Base-by-base conservation (phyloP, 2,113 vertebrate genomes). In the Barnardius zonarius region DNA sequence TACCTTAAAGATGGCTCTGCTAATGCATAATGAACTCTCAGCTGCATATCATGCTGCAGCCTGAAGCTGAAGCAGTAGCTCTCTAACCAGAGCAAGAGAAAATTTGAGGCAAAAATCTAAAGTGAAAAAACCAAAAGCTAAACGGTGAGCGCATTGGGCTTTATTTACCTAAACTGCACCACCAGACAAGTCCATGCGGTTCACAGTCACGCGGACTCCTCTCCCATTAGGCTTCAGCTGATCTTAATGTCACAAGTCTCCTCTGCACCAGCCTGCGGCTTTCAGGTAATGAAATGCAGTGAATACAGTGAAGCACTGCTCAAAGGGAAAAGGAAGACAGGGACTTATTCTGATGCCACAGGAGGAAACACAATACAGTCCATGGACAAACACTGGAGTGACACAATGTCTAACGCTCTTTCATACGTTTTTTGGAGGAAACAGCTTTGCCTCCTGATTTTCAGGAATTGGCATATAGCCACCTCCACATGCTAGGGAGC, bases 201-300 rank as follows among this genome's bases (percentile, higher is more conserved):
- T 74, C 3, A 10, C 86, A 92, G 88, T 96, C 95, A 94, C 22
- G 11, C 2, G 31, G 81, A 44, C 62, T 57, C 55, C 86, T 86
- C 79, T 94, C 74, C 96, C 93, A 95, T 91, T 88, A 86, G 87
- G 85, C 54, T 96, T 83, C 89, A 59, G 90, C 90, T 94, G 95
- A 88, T 88, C 90, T 84, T 18, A 78, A 82, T 80, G 86, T 83
- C 95, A 95, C 75, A 76, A 88, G 76, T 37, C 78, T 83, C 59
- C 95, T 90, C 95, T 95, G 93, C 86, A 83, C 68, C 85, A 97
- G 90, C 88, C 94, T 96, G 95, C 76, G 1, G 93, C 88, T 95
- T 11, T 14, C 88, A 81, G 76, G 93, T 77, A 94, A 94, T 46
- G 82, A 90, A 95, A 86, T 2, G 0, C 93, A 93, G 80, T 28